These are phyloP conservation scores for Metridium senile DNA, from an alignment of 92 coral and sea anemone genomes.

Conservation along the genomic window DNA sequence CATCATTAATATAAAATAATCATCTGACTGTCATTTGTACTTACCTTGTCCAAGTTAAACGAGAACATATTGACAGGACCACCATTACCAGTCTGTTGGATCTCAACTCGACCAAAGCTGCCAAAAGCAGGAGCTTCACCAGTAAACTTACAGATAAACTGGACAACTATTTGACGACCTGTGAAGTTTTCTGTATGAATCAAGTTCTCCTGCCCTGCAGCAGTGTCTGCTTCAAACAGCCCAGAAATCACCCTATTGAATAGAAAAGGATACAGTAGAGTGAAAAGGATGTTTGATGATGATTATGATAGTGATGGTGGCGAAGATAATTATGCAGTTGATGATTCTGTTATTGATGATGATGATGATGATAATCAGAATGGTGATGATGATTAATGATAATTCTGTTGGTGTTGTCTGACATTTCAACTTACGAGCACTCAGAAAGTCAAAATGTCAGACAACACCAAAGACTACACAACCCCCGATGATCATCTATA, in stretches of 20 bases:
- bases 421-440: too few relatives aligned
- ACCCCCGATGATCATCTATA: too few relatives aligned
- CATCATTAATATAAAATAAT: slow-evolving; percentile 14
- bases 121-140: slow-evolving; percentile 64
- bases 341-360: background rate
- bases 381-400: too few relatives aligned
- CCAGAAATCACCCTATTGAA: slow-evolving; percentile 59
- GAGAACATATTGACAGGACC: slow-evolving; percentile 55
- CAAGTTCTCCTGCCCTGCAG: slow-evolving; percentile 69
- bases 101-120: slow-evolving; percentile 79
- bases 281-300: background rate
- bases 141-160: slow-evolving; percentile 85
- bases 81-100: slow-evolving; percentile 57
- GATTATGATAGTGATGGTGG: background rate
- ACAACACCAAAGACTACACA: too few relatives aligned
- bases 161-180: slow-evolving; percentile 88
- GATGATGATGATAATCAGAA: too few relatives aligned
- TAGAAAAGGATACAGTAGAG: background rate
- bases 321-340: background rate
- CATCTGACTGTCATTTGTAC: background rate
- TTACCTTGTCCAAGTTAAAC: slow-evolving; percentile 83
- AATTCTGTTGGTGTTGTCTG: too few relatives aligned
- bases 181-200: slow-evolving; percentile 70
- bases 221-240: slow-evolving; percentile 74
- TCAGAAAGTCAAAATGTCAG: too few relatives aligned